phyloP scores from a whole-genome alignment of 2,113 vertebrate species.

The Neolamprologus cancellatus region DNA sequence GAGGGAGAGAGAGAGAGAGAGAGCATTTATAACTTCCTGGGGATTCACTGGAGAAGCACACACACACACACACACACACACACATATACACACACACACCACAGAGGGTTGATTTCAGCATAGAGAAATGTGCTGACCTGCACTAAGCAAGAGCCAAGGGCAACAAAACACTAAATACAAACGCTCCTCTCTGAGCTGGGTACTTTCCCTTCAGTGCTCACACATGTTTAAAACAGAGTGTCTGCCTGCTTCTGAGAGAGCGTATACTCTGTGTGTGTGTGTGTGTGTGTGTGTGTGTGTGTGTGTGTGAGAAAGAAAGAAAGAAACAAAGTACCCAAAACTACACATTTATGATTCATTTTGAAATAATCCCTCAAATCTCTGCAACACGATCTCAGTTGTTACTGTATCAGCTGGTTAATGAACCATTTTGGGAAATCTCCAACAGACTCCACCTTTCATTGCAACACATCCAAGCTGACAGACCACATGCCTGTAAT shows the following conservation, averaged over 20 bases:
- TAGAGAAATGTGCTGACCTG: constrained; percentile 83
- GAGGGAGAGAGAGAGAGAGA: constrained; percentile 17
- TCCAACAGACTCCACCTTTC: background rate
- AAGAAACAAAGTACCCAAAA: background rate
- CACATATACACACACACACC: constrained; percentile 29
- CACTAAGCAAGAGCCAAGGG: constrained; percentile 73
- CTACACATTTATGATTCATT: background rate
- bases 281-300: background rate
- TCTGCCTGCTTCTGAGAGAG: background rate
- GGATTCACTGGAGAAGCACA: constrained; percentile 65
- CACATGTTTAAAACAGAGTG: constrained; percentile 40
- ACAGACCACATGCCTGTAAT: background rate
- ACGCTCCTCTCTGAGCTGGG: constrained; percentile 62
- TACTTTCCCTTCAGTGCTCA: constrained; percentile 65
- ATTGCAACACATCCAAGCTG: background rate
- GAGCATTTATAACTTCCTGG: constrained; percentile 62
- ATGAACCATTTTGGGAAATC: constrained; percentile 16
- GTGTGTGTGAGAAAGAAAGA: background rate
- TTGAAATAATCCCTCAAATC: background rate
- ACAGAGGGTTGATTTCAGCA: constrained; percentile 75
- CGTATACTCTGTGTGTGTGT: background rate
- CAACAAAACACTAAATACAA: constrained; percentile 76
- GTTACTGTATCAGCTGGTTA: background rate
- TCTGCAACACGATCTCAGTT: constrained; percentile 4
- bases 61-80: background rate